Base-by-base conservation (phyloP, 2,113 vertebrate genomes). In the Columba livia region DNA sequence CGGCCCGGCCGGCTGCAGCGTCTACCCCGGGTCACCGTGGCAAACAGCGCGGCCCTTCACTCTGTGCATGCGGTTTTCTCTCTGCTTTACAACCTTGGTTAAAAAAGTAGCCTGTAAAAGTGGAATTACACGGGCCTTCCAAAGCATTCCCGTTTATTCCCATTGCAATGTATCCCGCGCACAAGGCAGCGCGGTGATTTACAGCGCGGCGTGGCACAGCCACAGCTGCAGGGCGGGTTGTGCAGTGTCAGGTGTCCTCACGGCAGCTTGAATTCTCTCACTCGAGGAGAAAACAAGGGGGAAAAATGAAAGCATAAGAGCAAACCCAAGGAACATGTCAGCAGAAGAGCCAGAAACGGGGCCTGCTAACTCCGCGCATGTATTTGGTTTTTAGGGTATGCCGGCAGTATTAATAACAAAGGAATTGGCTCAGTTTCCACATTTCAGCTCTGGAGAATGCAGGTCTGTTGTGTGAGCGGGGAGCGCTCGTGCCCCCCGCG, bases 131-230 rank as follows among this genome's bases (percentile, higher is more conserved):
- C 2, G 58, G 69, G 58, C 79, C 40, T 77, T 38, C 67, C 8
- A 0, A 14, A 57, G 21, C 1, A 0, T 36, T 66, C 40, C 38
- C 32, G 1, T 14, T 34, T 44, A 3, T 9, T 44, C 0, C 56
- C 6, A 4, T 6, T 65, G 28, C 6, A 34, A 0, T 2, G 57
- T 7, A 2, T 8, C 20, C 9, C 14, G 54, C 11, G 0, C 9
- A 12, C 48, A 16, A 5, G 24, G 0, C 56, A 2, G 74, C 9
- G 1, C 3, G 0, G 56, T 0, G 79, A 5, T 5, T 28, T 29
- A 6, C 1, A 0, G 56, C 4, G 0, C 2, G 0, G n/a, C 0
- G 3, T 6, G 65, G 6, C n/a, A 6, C 48, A 2, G 54, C 1
- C 15, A 17, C 28, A 0, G 17, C 57, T 4, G 4, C 20, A 50